phyloP scores from a whole-genome alignment of 1,140 invertebrate species.

The Sitobion miscanthi region DNA sequence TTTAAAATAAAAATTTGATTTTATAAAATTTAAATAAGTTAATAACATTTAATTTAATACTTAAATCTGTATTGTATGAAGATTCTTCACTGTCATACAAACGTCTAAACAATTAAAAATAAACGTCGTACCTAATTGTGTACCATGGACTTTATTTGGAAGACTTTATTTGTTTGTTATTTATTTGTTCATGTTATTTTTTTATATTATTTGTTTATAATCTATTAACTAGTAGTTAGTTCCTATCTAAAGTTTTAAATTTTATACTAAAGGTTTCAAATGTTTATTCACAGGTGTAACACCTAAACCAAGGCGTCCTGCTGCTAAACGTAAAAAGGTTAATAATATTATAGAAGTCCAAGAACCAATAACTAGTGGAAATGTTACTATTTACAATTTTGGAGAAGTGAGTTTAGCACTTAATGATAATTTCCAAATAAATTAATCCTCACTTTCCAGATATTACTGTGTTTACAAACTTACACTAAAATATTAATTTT shows the following conservation, averaged over 20 bases:
- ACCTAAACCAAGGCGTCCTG: not conserved
- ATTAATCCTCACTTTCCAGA: not conserved
- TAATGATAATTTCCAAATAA: not conserved
- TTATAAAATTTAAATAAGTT: not conserved
- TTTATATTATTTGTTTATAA: not conserved
- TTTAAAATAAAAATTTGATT: not conserved
- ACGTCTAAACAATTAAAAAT: not conserved
- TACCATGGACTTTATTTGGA: not conserved
- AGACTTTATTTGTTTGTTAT: not conserved
- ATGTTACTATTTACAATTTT: slow-evolving; percentile 32
- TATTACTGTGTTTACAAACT: not conserved
- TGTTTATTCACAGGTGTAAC: slow-evolving; percentile 3
- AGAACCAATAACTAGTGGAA: slow-evolving; percentile 38
- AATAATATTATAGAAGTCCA: not conserved
- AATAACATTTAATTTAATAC: not conserved
- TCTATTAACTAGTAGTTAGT: not conserved
- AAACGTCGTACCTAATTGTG: not conserved
- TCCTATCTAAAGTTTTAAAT: not conserved
- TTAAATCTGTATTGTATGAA: not conserved
- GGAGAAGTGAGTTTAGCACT: slow-evolving; percentile 14
- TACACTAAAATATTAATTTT: not conserved
- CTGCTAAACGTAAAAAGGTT: slow-evolving; percentile 27
- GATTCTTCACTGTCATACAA: not conserved
- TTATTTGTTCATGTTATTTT: not conserved
- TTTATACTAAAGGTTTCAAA: not conserved